Conservation (phyloP, 1,140 invertebrate species). For the Myzus persicae region DNA sequence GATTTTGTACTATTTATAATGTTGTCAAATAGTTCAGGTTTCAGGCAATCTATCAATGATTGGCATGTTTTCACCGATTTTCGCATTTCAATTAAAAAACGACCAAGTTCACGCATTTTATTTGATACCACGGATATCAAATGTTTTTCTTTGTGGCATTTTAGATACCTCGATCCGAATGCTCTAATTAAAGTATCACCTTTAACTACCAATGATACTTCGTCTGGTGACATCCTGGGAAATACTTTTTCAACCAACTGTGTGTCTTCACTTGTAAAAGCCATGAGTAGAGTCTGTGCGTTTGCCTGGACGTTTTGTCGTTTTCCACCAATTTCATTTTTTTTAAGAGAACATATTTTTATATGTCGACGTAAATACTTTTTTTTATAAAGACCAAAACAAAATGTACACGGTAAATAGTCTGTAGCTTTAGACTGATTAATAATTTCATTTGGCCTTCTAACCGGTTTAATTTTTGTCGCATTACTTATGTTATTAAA, state of each 20-base stretch:
- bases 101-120: background rate
- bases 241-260: too few relatives aligned
- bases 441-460: too few relatives aligned
- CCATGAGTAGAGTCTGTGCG: background rate
- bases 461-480: too few relatives aligned
- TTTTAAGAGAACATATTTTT: background rate
- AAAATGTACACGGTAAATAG: too few relatives aligned
- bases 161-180: background rate
- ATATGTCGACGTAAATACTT: background rate
- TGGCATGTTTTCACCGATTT: too few relatives aligned
- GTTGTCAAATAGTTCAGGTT: background rate
- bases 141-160: slow-evolving; percentile 4
- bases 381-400: background rate
- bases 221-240: background rate
- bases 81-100: background rate
- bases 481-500: too few relatives aligned
- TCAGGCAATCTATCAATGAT: background rate
- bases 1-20: background rate
- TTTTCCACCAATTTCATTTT: background rate
- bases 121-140: background rate
- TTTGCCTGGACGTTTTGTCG: background rate
- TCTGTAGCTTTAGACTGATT: too few relatives aligned
- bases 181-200: background rate
- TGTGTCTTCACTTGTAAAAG: background rate
- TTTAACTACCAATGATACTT: background rate